A percentile compares a stretch with the other conserved stretches of the same genome.
These are phyloP conservation scores for Diplodus puntazzo DNA, from an alignment of 2,797 vertebrate genomes.

Conservation along the genomic window DNA sequence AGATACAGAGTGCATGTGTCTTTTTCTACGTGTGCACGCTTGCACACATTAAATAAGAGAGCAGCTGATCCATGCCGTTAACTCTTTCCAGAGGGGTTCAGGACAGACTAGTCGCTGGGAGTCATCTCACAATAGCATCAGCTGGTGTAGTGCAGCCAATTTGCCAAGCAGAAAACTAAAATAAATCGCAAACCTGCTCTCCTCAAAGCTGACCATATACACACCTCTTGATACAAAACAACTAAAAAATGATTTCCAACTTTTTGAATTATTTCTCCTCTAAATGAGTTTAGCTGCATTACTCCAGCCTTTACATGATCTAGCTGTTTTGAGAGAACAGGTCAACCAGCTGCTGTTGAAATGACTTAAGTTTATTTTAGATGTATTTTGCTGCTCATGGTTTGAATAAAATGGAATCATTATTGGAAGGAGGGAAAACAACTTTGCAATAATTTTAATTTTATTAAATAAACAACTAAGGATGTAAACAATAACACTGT, in stretches of 20 bases:
- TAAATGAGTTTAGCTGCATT: conserved; percentile 29
- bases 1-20: not conserved
- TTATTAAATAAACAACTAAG: conserved; percentile 60
- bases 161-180: conserved; percentile 9
- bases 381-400: conserved; percentile 9
- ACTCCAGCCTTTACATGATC: conserved; percentile 14
- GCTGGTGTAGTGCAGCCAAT: not conserved
- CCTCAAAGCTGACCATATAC: not conserved
- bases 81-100: conserved; percentile 70
- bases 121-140: conserved; percentile 9
- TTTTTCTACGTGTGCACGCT: not conserved
- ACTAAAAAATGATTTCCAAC: conserved; percentile 8
- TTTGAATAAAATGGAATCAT: conserved; percentile 21
- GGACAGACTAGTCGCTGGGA: not conserved
- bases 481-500: conserved; percentile 45
- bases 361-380: not conserved
- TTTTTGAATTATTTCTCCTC: conserved; percentile 18
- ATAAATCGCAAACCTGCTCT: conserved; percentile 14
- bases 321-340: not conserved
- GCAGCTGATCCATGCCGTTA: conserved; percentile 85
- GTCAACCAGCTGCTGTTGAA: conserved; percentile 9
- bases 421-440: conserved; percentile 41
- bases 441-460: conserved; percentile 32
- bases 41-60: conserved; percentile 67
- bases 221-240: conserved; percentile 1